Evolutionary conservation across 1,140 invertebrate genomes (phyloP), one percentile per base, ranked within the genome.

Genomic region (Zaprionus vittiger): DNA sequence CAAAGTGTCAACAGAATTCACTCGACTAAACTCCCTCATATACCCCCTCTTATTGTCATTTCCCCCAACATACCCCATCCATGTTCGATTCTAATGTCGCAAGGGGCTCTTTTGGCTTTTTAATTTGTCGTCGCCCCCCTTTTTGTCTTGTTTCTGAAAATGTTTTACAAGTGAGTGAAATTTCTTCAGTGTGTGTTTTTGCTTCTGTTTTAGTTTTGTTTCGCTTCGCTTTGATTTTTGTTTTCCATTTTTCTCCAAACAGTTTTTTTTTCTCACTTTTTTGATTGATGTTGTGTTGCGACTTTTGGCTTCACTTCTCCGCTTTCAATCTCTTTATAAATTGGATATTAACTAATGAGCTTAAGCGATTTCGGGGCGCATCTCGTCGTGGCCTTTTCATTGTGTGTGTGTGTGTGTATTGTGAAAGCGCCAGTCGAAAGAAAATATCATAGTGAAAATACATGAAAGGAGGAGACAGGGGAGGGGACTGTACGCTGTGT

Each of bases 311-410:
- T 72, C 57, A 28, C 62, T 63, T 73, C 56, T 73, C 54, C 57
- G 60, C 61, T 64, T 56, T 54, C 26, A 56, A 57, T 44, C 65
- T 67, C 75, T 85, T 77, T 90, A 90, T 90, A 90, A 89, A 89
- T 90, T 89, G 81, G 84, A 89, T 89, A 89, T 89, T 90, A 89
- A 90, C 84, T 89, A 89, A 89, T 89, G 84, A 90, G 84, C 85
- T 89, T 89, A 89, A 84, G 79, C 66, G 85, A 90, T 89, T 89
- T 84, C 11, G 38, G 37, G 49, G 4, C 34, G 61, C 61, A 57
- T 64, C 28, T 56, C 55, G 56, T 49, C 47, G 64, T 44, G 47
- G 28, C 47, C 63, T 64, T 71, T 62, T 22, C 37, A 31, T 7
- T 28, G 26, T 28, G 26, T 28, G 6, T 28, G 26, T 28, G 28